Evolutionary conservation across 2,113 vertebrate genomes (phyloP).

Genomic region (Myanophis thanlyinensis): DNA sequence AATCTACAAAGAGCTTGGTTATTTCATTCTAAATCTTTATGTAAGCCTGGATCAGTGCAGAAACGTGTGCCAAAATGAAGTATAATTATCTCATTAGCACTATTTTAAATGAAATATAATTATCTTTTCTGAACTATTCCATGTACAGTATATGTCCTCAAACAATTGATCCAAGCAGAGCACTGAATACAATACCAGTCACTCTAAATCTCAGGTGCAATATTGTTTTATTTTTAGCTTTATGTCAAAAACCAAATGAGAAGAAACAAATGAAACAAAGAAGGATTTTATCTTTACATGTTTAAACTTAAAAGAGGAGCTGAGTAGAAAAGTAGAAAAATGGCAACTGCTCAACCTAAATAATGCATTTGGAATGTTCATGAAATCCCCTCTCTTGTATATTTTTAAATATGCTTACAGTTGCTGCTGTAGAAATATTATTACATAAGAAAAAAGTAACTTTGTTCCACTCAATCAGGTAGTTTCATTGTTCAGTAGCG

Average conservation of each 20-base stretch:
- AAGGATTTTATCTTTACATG: not conserved
- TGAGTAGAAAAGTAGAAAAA: not conserved
- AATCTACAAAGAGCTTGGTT: slow-evolving; percentile 48
- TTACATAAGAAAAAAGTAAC: not conserved
- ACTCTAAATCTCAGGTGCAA: not conserved
- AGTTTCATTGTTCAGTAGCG: not conserved
- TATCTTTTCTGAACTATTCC: not conserved
- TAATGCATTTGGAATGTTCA: not conserved
- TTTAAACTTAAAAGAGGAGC: not conserved
- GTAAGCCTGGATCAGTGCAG: slow-evolving; percentile 30
- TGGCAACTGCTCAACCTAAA: not conserved
- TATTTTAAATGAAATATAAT: not conserved
- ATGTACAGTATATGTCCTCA: not conserved
- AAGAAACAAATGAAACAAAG: not conserved
- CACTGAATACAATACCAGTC: not conserved
- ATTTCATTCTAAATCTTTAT: slow-evolving; percentile 40
- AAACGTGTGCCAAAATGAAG: not conserved
- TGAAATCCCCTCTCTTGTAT: not conserved
- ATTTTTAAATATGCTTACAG: not conserved
- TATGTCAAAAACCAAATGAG: not conserved
- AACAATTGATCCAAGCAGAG: not conserved
- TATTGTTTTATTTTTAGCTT: not conserved
- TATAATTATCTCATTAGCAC: not conserved
- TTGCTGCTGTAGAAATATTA: not conserved
- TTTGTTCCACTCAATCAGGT: not conserved